Evolutionary conservation across 1,140 invertebrate genomes (phyloP).

Genomic region (Yoshiicerus persimilis): DNA sequence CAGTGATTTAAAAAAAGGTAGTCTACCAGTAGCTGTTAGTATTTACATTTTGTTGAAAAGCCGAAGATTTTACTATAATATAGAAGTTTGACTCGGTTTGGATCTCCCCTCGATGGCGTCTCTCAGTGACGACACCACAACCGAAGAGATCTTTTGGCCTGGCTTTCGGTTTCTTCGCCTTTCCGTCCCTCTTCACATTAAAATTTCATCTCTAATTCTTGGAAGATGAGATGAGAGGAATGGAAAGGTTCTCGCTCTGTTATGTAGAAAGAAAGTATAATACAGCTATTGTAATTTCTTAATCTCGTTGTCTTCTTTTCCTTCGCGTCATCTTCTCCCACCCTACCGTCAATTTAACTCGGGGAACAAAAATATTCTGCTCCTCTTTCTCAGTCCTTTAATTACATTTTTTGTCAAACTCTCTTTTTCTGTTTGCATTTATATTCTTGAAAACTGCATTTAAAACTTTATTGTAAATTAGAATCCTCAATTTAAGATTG

Average conservation of each 20-base stretch:
- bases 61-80: too few relatives aligned
- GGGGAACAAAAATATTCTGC: neutral
- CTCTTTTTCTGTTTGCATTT: too few relatives aligned
- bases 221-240: neutral
- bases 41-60: too few relatives aligned
- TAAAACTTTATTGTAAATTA: too few relatives aligned
- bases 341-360: too few relatives aligned
- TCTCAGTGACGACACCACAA: neutral
- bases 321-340: neutral
- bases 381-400: too few relatives aligned
- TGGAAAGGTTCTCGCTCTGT: neutral
- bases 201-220: slow-evolving; percentile 3
- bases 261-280: neutral
- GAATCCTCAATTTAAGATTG: too few relatives aligned
- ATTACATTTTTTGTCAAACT: too few relatives aligned
- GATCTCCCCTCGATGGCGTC: neutral
- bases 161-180: neutral
- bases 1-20: too few relatives aligned
- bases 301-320: neutral
- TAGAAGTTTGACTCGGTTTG: too few relatives aligned
- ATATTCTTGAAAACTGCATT: too few relatives aligned
- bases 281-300: neutral
- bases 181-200: neutral
- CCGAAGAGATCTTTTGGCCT: neutral
- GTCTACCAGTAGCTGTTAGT: too few relatives aligned